Conservation (phyloP, 2,888 invertebrate species). For the Caenorhabditis sp. region DNA sequence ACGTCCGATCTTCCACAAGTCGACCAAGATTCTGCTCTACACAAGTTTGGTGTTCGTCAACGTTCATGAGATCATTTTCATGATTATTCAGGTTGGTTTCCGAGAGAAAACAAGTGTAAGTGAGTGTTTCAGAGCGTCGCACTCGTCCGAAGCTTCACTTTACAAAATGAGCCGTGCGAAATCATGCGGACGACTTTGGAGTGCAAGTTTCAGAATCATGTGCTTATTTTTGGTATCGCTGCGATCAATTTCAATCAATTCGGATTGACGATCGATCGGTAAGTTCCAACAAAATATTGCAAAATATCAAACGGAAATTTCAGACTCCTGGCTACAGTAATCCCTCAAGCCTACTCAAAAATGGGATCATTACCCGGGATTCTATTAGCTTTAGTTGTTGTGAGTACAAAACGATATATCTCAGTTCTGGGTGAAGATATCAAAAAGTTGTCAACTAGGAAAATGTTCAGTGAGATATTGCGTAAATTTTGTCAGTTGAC, state of each 20-base stretch:
- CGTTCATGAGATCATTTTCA: slow-evolving; percentile 37
- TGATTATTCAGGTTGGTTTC: slow-evolving; percentile 38
- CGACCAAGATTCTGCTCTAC: slow-evolving; percentile 44
- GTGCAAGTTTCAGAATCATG: slow-evolving; percentile 41
- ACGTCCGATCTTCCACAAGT: slow-evolving; percentile 37
- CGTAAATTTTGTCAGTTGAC: too few relatives aligned
- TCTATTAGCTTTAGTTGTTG: slow-evolving; percentile 34
- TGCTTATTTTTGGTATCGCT: slow-evolving; percentile 41
- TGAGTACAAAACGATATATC: too few relatives aligned
- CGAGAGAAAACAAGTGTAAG: neutral
- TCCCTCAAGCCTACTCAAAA: slow-evolving; percentile 39
- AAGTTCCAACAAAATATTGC: neutral
- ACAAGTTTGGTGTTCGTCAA: slow-evolving; percentile 47
- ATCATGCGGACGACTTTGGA: slow-evolving; percentile 52
- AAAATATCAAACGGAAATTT: too few relatives aligned
- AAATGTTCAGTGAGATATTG: too few relatives aligned
- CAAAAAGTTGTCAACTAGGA: too few relatives aligned
- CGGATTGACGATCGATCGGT: slow-evolving; percentile 44
- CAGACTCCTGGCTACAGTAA: slow-evolving; percentile 26
- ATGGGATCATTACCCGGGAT: slow-evolving; percentile 30
- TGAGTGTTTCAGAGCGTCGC: slow-evolving; percentile 33
- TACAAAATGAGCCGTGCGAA: slow-evolving; percentile 35
- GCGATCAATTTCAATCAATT: slow-evolving; percentile 51
- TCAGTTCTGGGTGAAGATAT: neutral
- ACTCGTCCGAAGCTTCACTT: slow-evolving; percentile 36